These are phyloP conservation scores for Lutraria lutraria DNA, from an alignment of 2,888 invertebrate species.

Conservation along the genomic window DNA sequence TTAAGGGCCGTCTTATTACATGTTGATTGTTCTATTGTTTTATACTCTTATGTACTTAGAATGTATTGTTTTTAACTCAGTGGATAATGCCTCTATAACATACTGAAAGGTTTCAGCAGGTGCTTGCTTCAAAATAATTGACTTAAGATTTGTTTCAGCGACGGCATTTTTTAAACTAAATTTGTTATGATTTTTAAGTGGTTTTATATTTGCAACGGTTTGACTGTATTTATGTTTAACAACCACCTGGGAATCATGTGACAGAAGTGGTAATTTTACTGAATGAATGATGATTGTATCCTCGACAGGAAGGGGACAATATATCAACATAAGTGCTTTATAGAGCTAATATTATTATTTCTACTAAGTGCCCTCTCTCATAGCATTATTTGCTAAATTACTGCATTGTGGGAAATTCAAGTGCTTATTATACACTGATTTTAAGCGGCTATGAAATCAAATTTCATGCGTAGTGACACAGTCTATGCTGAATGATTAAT, in stretches of 20 bases:
- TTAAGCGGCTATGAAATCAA: neutral
- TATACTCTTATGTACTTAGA: too few relatives aligned
- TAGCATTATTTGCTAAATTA: conserved; percentile 4
- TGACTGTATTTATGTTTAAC: neutral
- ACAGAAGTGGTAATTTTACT: neutral
- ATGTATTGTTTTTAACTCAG: too few relatives aligned
- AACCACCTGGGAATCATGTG: neutral
- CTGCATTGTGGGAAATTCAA: conserved; percentile 11
- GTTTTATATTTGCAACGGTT: neutral
- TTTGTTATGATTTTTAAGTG: neutral
- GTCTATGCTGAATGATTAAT: neutral
- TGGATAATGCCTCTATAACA: too few relatives aligned
- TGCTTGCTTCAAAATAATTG: too few relatives aligned
- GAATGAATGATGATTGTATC: neutral
- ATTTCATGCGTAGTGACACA: neutral
- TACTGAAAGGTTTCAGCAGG: too few relatives aligned
- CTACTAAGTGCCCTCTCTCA: conserved; percentile 12
- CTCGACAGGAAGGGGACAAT: conserved; percentile 26
- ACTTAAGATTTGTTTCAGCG: too few relatives aligned
- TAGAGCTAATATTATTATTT: conserved; percentile 20
- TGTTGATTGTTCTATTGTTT: too few relatives aligned
- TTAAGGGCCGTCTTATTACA: neutral
- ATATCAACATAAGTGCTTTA: conserved; percentile 18
- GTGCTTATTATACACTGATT: conserved; percentile 27
- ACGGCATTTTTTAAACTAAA: neutral